phyloP scores from a whole-genome alignment of 2,113 vertebrate genomes.

The Nesogale talazaci region DNA sequence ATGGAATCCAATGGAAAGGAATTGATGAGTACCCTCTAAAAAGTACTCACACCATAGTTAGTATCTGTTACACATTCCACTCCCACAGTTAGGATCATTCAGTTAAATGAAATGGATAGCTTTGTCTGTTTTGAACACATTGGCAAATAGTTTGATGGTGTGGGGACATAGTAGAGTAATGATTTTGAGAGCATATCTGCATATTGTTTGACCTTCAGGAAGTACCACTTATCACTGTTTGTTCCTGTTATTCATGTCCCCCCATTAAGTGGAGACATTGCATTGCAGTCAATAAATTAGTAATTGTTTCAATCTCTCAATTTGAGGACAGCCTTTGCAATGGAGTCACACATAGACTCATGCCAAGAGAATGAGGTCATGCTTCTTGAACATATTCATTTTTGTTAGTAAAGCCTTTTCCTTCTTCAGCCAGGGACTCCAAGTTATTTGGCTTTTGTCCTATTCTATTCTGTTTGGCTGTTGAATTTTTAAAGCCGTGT shows the following conservation, averaged over 20 bases:
- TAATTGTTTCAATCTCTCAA: conserved; percentile 32
- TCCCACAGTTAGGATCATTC: neutral
- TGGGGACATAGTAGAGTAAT: neutral
- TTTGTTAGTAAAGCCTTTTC: conserved; percentile 13
- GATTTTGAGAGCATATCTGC: neutral
- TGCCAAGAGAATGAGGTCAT: conserved; percentile 65
- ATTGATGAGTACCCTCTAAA: neutral
- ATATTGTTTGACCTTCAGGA: conserved; percentile 2
- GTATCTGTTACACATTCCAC: neutral
- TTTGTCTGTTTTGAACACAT: neutral
- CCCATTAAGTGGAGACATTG: neutral
- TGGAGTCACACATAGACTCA: conserved; percentile 21
- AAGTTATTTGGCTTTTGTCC: conserved; percentile 42
- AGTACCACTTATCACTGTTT: neutral
- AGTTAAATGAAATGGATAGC: neutral
- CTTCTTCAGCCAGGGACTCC: neutral
- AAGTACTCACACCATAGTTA: neutral
- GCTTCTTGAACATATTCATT: conserved; percentile 31
- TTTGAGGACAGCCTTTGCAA: neutral
- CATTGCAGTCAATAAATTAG: conserved; percentile 34
- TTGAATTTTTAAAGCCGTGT: neutral
- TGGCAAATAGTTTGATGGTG: neutral
- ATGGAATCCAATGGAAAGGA: neutral
- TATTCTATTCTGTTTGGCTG: neutral
- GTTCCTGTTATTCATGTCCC: neutral